Evolutionary conservation across 1,140 invertebrate genomes (phyloP).

Genomic region (Dysdera silvatica): DNA sequence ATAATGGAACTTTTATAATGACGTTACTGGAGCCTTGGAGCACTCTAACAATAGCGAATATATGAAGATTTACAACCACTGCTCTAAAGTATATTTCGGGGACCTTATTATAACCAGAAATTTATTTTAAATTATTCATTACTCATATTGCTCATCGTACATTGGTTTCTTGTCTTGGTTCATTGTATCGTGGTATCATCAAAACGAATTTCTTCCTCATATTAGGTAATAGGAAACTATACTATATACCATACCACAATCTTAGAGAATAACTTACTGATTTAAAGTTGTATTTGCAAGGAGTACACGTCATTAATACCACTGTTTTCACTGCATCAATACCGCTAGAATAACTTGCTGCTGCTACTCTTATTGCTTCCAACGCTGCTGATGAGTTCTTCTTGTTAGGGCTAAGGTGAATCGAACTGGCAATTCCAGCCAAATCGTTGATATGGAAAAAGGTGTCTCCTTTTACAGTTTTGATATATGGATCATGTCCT

Average conservation of each 20-base stretch:
- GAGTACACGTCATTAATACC: conserved; percentile 14
- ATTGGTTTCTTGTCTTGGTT: neutral
- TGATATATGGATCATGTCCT: conserved; percentile 57
- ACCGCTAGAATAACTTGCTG: neutral
- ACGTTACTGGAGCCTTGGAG: no score
- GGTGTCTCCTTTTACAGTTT: conserved; percentile 46
- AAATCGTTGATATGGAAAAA: conserved; percentile 34
- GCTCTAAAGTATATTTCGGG: no score
- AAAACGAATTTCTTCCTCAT: neutral
- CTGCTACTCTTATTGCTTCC: conserved; percentile 21
- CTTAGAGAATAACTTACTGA: conserved; percentile 15
- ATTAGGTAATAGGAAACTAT: neutral
- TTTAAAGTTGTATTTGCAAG: conserved; percentile 24
- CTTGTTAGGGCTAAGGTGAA: conserved; percentile 6
- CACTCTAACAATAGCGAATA: no score
- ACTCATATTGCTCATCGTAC: no score
- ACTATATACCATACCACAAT: neutral
- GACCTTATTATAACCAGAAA: no score
- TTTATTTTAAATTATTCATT: no score
- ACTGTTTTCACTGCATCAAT: conserved; percentile 8
- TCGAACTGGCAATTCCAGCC: neutral
- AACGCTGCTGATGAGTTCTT: conserved; percentile 9
- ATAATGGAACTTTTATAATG: no score
- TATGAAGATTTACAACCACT: no score
- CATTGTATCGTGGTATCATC: neutral